These are phyloP conservation scores for Premnoplex brunnescens DNA, from an alignment of 2,797 vertebrate species.

Conservation along the genomic window DNA sequence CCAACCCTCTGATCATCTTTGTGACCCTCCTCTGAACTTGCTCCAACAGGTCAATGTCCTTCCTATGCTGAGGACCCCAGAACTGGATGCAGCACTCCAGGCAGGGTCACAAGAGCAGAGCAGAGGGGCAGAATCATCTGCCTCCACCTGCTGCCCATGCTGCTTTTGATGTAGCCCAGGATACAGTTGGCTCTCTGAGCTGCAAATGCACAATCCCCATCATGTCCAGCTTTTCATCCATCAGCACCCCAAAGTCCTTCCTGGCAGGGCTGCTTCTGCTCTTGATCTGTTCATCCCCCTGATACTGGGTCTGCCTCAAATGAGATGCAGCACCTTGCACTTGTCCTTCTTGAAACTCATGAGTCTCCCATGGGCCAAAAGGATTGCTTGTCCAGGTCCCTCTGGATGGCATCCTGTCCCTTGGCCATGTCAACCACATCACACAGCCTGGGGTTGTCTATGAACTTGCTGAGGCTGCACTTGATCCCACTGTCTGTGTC, in stretches of 20 bases:
- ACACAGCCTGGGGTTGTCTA: not conserved
- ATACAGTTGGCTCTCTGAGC: not conserved
- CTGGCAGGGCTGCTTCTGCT: not conserved
- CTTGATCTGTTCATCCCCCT: not conserved
- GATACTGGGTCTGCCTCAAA: not conserved
- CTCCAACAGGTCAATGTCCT: not conserved
- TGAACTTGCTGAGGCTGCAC: not conserved
- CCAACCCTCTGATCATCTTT: not conserved
- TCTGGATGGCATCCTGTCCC: not conserved
- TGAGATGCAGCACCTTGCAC: not conserved
- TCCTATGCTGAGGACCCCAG: not conserved
- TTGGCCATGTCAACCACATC: not conserved
- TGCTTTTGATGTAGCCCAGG: not conserved
- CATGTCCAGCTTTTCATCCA: not conserved
- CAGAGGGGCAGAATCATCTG: not conserved
- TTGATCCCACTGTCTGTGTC: not conserved
- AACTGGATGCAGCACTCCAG: not conserved
- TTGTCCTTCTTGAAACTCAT: not conserved
- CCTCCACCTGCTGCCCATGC: not conserved
- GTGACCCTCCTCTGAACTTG: not conserved
- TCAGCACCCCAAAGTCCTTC: not conserved
- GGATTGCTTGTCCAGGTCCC: not conserved
- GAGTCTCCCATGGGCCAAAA: not conserved
- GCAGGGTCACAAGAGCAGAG: not conserved
- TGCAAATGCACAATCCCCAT: not conserved